Conservation (phyloP, 2,113 vertebrate species). For the Meleagris gallopavo region DNA sequence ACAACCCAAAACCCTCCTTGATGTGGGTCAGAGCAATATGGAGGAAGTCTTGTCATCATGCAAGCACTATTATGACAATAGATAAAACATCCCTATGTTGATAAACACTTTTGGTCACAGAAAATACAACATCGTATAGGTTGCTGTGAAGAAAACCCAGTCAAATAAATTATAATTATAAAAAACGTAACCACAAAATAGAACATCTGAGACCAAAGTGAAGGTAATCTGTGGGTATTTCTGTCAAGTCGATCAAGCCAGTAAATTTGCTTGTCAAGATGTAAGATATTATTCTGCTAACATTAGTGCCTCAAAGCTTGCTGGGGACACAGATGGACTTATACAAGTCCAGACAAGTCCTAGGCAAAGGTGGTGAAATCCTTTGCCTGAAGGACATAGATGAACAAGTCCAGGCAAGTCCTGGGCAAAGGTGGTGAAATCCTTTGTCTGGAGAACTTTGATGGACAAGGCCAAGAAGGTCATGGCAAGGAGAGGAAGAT, state of each 20-base stretch:
- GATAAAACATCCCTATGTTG: background rate
- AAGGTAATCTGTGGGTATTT: background rate
- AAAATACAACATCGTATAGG: background rate
- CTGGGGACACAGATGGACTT: too few species aligned
- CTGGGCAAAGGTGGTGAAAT: too few species aligned
- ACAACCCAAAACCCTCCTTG: background rate
- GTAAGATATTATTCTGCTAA: too few species aligned
- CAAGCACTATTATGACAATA: background rate
- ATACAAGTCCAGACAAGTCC: too few species aligned
- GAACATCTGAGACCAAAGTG: background rate
- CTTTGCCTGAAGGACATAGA: too few species aligned
- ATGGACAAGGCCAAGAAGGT: too few species aligned
- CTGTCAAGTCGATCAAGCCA: background rate
- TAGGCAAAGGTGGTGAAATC: too few species aligned
- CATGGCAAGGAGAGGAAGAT: too few species aligned
- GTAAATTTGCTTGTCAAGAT: background rate
- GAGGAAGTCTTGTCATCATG: background rate
- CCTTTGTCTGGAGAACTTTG: too few species aligned
- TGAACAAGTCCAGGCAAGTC: too few species aligned
- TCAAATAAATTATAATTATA: fast-evolving
- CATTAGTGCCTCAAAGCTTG: too few species aligned
- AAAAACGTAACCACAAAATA: background rate
- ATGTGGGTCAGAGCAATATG: background rate
- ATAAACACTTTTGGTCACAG: background rate
- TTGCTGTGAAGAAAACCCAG: background rate